Evolutionary conservation across 2,797 vertebrate genomes (phyloP).

Genomic region (Myiotriccus ornatus): DNA sequence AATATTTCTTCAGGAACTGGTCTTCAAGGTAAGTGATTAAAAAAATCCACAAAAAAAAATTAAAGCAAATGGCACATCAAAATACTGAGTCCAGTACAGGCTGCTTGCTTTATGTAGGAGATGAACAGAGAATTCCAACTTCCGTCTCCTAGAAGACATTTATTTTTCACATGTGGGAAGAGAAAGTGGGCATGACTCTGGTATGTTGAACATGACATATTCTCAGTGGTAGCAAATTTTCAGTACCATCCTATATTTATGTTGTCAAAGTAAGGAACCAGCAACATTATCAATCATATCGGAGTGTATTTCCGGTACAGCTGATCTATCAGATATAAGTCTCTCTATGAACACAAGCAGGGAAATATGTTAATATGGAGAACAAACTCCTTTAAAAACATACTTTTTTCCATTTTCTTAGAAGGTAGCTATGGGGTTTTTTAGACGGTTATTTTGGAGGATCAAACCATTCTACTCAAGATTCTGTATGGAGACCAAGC

Average conservation of each 20-base stretch:
- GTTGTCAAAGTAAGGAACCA: neutral
- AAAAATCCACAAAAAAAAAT: neutral
- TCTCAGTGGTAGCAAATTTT: neutral
- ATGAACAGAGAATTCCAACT: neutral
- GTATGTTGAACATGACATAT: neutral
- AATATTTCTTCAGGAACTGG: neutral
- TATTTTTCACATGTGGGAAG: neutral
- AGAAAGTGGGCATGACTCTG: neutral
- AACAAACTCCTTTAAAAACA: neutral
- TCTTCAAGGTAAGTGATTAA: neutral
- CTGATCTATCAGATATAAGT: neutral
- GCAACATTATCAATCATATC: neutral
- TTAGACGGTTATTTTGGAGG: neutral
- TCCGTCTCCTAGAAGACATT: neutral
- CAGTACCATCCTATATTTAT: neutral
- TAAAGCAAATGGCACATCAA: neutral
- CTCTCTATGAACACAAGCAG: neutral
- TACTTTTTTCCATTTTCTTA: neutral
- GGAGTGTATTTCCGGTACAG: neutral
- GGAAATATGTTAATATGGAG: neutral
- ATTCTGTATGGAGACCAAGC: neutral
- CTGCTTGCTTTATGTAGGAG: neutral
- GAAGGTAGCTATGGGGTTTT: neutral
- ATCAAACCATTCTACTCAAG: neutral
- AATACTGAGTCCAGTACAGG: neutral